These are phyloP conservation scores for Torymus aiolomorphi DNA, from an alignment of 2,888 invertebrate genomes.

Conservation along the genomic window DNA sequence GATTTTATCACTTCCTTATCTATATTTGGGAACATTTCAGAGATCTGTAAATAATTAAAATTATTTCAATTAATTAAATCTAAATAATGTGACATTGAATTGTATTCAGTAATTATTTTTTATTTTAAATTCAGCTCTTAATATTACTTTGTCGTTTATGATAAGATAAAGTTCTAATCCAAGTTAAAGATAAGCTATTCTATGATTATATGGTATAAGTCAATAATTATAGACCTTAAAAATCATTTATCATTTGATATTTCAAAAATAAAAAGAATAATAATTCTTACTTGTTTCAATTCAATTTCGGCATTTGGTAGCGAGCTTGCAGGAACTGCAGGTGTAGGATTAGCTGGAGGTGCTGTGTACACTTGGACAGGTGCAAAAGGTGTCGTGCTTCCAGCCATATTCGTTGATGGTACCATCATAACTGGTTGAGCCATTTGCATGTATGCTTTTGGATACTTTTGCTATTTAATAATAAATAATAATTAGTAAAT, in stretches of 20 bases:
- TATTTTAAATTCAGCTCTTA: too few species aligned
- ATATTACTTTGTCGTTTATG: too few species aligned
- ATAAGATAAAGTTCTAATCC: too few species aligned
- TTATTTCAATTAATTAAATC: constrained; percentile 15
- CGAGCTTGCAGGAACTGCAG: constrained; percentile 68
- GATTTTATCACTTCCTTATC: constrained; percentile 95
- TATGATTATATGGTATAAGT: too few species aligned
- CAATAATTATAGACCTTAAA: too few species aligned
- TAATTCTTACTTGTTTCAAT: constrained; percentile 79
- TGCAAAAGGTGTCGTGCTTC: constrained; percentile 70
- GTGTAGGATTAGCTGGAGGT: constrained; percentile 75
- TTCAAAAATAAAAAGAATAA: constrained; percentile 4
- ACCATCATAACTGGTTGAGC: constrained; percentile 83
- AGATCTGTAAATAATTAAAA: constrained; percentile 80
- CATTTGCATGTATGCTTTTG: constrained; percentile 64
- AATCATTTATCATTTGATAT: not conserved
- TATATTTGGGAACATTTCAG: constrained; percentile 97
- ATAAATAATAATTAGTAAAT: constrained; percentile 52
- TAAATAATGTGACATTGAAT: not conserved
- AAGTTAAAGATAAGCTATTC: too few species aligned
- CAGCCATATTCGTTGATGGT: constrained; percentile 77
- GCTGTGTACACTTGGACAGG: constrained; percentile 77
- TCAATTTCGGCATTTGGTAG: constrained; percentile 77
- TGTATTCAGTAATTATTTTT: too few species aligned
- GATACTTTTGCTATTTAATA: constrained; percentile 63